Evolutionary conservation across 1,140 invertebrate genomes (phyloP), one percentile per base, ranked within the genome.

Genomic region (Muscidifurax raptorellus): DNA sequence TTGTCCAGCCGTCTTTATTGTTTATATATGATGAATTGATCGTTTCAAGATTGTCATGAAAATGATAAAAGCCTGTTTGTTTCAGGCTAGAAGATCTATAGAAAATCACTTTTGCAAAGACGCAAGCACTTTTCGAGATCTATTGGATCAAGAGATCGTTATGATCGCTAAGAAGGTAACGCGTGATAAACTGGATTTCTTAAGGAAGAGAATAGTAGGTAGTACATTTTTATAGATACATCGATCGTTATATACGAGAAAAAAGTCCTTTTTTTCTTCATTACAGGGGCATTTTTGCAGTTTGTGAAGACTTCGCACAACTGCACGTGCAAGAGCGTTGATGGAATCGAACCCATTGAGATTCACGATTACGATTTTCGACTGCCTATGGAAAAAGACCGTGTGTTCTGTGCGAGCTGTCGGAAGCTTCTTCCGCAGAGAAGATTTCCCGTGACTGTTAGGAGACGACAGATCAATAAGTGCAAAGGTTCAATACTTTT

Each of bases 141-240:
- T 96, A 5, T 89, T 96, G 22, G 94, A 96, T 78, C 93, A 95
- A 88, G 95, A 95, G 88, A 94, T 94, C 75, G 91, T 94, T 80
- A 91, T 96, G 18, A 88, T 95, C 12, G 91, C 93, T 0, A 90
- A 94, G 77, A 93, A 93, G 66, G 93, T 95, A 27, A 90, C 92
- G 7, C 87, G 88, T 6, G 89, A 90, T 76, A 90, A 94, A 67
- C 87, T 96, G 1, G 93, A 94, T 83, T 92, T 94, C 87, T 89
- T 96, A 36, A 92, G 95, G 83, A 94, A 94, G 79, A 92, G 95
- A 85, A 94, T 95, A 81, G 66, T 86, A 32, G 88, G 92, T 69
- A 78, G 13, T 32, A 22, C n/a, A 67, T 84, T 22, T 64, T 13
- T 12, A 30, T 69, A 28, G 0, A 27, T 30, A n/a, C 7, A 64